Evolutionary conservation across 2,113 vertebrate genomes (phyloP).

Genomic region (Poeciliopsis prolifica): DNA sequence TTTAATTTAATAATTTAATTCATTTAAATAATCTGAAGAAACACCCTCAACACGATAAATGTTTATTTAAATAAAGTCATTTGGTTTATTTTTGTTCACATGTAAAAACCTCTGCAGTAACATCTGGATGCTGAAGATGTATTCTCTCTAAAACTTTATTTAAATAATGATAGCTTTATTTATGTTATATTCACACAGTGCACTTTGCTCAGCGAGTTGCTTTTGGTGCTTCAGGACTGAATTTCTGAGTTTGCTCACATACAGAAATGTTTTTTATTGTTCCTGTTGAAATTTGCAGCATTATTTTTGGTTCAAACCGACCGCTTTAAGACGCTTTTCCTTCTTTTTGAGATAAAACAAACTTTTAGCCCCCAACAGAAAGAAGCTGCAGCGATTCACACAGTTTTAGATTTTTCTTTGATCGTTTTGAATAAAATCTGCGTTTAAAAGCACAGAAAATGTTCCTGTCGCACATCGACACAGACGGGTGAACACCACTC

Average conservation of each 20-base stretch:
- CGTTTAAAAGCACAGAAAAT: conserved; percentile 25
- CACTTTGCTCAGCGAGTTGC: conserved; percentile 32
- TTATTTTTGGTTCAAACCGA: not conserved
- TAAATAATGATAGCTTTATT: conserved; percentile 32
- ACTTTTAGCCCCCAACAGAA: not conserved
- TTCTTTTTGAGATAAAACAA: not conserved
- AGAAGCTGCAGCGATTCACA: not conserved
- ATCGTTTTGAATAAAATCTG: conserved; percentile 25
- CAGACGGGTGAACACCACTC: conserved; percentile 49
- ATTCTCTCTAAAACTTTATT: conserved; percentile 15
- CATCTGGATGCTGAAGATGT: conserved; percentile 5
- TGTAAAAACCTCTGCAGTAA: conserved; percentile 16
- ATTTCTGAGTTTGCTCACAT: not conserved
- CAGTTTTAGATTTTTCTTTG: conserved; percentile 8
- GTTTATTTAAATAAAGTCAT: not conserved
- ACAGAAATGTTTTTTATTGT: not conserved
- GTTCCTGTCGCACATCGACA: conserved; percentile 49
- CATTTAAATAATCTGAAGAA: not conserved
- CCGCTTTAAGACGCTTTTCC: not conserved
- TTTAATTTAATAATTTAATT: not conserved
- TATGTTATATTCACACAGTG: conserved; percentile 53
- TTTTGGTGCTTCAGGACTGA: conserved; percentile 31
- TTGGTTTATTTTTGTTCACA: not conserved
- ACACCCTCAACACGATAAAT: not conserved
- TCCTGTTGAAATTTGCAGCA: not conserved